Percentiles rank a stretch among this genome's conserved stretches.
Conservation (phyloP, 2,888 invertebrate species). For the Phrixothrix hirtus region DNA sequence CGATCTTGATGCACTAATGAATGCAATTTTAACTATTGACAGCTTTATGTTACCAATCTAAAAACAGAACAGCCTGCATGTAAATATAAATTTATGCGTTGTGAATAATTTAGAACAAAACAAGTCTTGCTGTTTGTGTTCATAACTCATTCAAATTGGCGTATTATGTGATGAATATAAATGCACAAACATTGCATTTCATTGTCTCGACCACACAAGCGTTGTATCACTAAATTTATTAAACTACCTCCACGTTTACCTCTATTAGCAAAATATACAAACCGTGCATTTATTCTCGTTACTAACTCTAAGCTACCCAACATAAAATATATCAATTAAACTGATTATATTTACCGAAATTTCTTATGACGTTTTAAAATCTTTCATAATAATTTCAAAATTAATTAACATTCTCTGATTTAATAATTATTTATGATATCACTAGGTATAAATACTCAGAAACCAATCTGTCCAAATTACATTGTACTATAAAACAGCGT, state of each 20-base stretch:
- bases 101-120: constrained; percentile 51
- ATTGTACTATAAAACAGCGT: too few relatives aligned
- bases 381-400: neutral
- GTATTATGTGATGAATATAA: constrained; percentile 49
- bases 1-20: constrained; percentile 42
- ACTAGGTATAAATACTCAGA: too few relatives aligned
- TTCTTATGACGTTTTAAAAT: too few relatives aligned
- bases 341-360: too few relatives aligned
- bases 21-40: constrained; percentile 52
- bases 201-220: constrained; percentile 48
- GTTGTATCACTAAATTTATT: constrained; percentile 20
- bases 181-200: constrained; percentile 32
- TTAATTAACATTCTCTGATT: neutral
- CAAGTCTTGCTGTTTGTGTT: constrained; percentile 46
- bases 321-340: too few relatives aligned
- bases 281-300: neutral
- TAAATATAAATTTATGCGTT: constrained; percentile 52
- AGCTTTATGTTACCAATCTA: constrained; percentile 53
- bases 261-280: too few relatives aligned
- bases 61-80: constrained; percentile 47
- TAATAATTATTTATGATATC: too few relatives aligned
- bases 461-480: too few relatives aligned
- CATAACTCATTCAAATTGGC: constrained; percentile 53
- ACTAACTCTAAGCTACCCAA: too few relatives aligned
- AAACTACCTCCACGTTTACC: constrained; percentile 1